Evolutionary conservation across 2,113 vertebrate species (phyloP).

Genomic region (Trogon melanurus): DNA sequence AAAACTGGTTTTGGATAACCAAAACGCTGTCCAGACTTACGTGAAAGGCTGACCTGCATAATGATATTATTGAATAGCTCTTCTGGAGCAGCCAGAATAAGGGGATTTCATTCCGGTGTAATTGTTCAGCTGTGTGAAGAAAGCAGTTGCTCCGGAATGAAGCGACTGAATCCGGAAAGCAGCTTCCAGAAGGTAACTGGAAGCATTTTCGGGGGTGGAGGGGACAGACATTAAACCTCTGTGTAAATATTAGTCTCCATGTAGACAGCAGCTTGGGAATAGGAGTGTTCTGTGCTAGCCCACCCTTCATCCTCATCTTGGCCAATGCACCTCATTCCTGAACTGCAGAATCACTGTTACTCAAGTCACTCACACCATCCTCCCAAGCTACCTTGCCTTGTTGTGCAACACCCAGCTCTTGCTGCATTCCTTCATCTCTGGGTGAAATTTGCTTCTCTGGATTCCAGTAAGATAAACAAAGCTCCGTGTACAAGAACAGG

Average conservation of each 20-base stretch:
- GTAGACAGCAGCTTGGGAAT: slow-evolving; percentile 40
- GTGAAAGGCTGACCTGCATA: background rate
- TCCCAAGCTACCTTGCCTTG: background rate
- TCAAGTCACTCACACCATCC: slow-evolving; percentile 26
- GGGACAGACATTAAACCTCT: slow-evolving; percentile 16
- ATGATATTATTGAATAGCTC: background rate
- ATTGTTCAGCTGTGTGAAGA: background rate
- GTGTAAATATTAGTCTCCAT: slow-evolving; percentile 49
- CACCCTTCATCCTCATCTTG: slow-evolving; percentile 48
- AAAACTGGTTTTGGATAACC: background rate
- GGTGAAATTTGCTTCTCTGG: background rate
- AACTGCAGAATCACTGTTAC: slow-evolving; percentile 34
- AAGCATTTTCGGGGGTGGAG: slow-evolving; percentile 44
- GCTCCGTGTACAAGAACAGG: background rate
- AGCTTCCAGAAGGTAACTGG: slow-evolving; percentile 50
- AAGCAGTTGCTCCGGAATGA: slow-evolving; percentile 7
- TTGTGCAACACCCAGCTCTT: background rate
- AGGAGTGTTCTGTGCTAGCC: slow-evolving; percentile 51
- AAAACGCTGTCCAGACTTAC: background rate
- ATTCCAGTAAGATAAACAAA: background rate
- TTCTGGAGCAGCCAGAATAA: background rate
- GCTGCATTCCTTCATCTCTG: background rate
- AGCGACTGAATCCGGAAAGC: background rate
- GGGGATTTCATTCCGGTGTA: background rate
- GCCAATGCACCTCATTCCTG: slow-evolving; percentile 54